Conservation (phyloP, 2,888 invertebrate species). For the Nomada hirtipes region DNA sequence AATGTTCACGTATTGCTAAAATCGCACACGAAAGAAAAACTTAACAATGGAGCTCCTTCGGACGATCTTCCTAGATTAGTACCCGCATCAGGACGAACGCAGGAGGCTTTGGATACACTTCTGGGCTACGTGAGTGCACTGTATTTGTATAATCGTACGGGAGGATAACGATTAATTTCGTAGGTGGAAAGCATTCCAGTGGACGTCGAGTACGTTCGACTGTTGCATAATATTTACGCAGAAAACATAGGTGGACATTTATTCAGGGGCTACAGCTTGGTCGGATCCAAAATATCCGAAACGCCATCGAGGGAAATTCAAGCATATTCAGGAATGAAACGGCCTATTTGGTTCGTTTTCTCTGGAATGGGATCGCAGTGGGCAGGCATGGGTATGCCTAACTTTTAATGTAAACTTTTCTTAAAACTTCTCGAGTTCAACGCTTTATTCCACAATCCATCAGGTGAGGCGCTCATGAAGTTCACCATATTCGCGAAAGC, state of each 20-base stretch:
- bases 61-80: conserved; percentile 91
- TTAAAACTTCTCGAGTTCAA: too few species aligned
- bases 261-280: conserved; percentile 90
- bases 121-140: conserved; percentile 86
- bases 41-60: conserved; percentile 87
- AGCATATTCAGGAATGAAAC: conserved; percentile 87
- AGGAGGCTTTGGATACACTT: conserved; percentile 89
- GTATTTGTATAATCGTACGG: neutral
- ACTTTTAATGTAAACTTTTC: neutral
- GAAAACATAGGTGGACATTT: conserved; percentile 87
- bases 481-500: conserved; percentile 88
- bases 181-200: conserved; percentile 86
- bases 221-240: conserved; percentile 87
- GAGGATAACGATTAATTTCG: neutral
- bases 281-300: conserved; percentile 80
- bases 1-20: conserved; percentile 91
- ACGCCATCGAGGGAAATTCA: conserved; percentile 85
- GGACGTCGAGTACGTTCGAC: conserved; percentile 87
- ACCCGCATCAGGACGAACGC: conserved; percentile 91
- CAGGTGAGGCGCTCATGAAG: conserved; percentile 89
- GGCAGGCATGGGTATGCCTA: conserved; percentile 63
- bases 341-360: conserved; percentile 95
- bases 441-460: neutral
- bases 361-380: conserved; percentile 84
- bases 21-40: conserved; percentile 87